Base-by-base conservation (phyloP, 2,113 vertebrate genomes). In the Osmerus eperlanus region DNA sequence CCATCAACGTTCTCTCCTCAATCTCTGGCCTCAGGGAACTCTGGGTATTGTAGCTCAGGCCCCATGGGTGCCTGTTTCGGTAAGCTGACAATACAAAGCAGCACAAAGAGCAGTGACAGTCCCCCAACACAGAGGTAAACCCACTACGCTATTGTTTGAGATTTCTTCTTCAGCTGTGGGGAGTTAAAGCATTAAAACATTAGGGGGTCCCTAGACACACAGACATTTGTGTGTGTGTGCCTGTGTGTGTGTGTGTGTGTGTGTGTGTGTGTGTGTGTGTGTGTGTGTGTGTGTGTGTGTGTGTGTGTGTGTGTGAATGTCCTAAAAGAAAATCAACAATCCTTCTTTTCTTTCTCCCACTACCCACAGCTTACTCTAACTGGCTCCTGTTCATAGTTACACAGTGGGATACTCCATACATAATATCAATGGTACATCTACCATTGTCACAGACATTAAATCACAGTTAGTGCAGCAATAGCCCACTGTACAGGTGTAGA, bases 1-100 rank as follows among this genome's bases (percentile, higher is more conserved):
- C 58, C 11, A 60, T 60, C 9, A 23, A 18, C 18, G 7, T 64
- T 64, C 41, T 64, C 16, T 64, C 62, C 28, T 32, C 62, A 32
- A 8, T n/a, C 28, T 64, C 6, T 64, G 29, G 41, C 62, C 29
- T 29, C 16, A 32, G 62, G 62, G 62, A 64, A 16, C 28, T 16
- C 25, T 64, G 62, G 62, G 62, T 64, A 64, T 36, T 64, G 62
- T 36, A 64, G 62, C 41, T 8, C 15, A 32, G 32, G 29, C 62
- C 62, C 62, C 62, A 32, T 64, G 62, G 62, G 62, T 36, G 15
- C 15, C 15, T 32, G 62, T 41, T 64, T 36, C 18, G 62, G 32
- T 32, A 36, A 36, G 15, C 4, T 64, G 28, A 63, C 61, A 32
- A 18, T 64, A 36, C 62, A 41, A 29, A 62, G 9, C 23, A 29